Evolutionary conservation across 1,140 invertebrate species (phyloP).

Genomic region (Pseudomyrmex concolor): DNA sequence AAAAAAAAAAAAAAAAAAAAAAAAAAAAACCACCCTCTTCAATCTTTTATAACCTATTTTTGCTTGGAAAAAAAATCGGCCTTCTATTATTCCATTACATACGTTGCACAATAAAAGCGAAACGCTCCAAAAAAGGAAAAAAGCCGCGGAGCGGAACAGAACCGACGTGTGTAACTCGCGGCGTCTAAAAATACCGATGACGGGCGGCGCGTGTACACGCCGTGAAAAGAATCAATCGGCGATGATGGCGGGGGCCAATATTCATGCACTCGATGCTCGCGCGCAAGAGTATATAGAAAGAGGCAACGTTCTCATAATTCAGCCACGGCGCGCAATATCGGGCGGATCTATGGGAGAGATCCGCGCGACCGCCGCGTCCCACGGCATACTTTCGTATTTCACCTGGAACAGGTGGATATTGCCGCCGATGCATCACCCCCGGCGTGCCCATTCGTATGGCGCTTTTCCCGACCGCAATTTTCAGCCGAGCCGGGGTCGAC

Average conservation of each 20-base stretch:
- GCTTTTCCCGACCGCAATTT: neutral
- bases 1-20: no score
- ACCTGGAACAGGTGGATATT: slow-evolving; percentile 69
- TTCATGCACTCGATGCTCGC: slow-evolving; percentile 36
- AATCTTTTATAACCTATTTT: no score
- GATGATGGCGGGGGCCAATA: slow-evolving; percentile 29
- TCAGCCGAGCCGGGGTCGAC: neutral
- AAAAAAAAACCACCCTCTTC: no score
- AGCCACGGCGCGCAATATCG: slow-evolving; percentile 59
- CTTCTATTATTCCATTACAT: no score
- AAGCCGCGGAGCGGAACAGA: neutral
- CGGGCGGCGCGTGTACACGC: slow-evolving; percentile 9
- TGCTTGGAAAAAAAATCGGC: no score
- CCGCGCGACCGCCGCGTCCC: neutral
- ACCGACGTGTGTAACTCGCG: neutral
- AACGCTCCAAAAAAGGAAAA: neutral
- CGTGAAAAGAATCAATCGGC: slow-evolving; percentile 33
- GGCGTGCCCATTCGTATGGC: neutral
- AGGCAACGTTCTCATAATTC: slow-evolving; percentile 66
- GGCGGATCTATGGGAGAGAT: slow-evolving; percentile 41
- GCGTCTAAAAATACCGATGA: slow-evolving; percentile 47
- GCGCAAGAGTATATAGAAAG: neutral
- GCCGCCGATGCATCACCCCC: slow-evolving; percentile 61
- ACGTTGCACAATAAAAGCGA: neutral
- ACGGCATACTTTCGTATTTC: slow-evolving; percentile 67